Percentiles rank a stretch among this genome's conserved stretches.
Conservation (phyloP, 2,797 vertebrate genomes). For the Anableps anableps region DNA sequence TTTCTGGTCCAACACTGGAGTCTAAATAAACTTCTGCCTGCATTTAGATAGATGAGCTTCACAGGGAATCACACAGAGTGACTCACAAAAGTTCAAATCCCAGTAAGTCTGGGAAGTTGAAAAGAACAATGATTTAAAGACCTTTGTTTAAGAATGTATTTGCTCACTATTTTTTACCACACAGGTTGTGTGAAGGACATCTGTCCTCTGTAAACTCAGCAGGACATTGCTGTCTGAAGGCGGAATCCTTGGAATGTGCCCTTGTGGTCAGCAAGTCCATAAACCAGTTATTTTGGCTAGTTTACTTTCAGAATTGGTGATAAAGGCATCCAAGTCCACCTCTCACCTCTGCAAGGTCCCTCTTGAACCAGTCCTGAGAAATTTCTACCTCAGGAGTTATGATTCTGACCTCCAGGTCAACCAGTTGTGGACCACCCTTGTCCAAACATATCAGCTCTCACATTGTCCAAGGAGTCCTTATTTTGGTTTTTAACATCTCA, state of each 20-base stretch:
- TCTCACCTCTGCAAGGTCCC: constrained; percentile 55
- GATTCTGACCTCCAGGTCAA: constrained; percentile 54
- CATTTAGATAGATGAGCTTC: constrained; percentile 53
- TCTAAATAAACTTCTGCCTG: constrained; percentile 58
- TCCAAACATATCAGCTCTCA: constrained; percentile 74
- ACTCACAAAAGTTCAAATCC: constrained; percentile 63
- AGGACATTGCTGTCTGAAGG: constrained; percentile 44
- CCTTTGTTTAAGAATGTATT: constrained; percentile 55
- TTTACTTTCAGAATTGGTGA: constrained; percentile 47
- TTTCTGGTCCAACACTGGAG: constrained; percentile 43
- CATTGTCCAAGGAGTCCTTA: constrained; percentile 60
- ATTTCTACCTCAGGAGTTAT: constrained; percentile 66
- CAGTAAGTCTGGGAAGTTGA: constrained; percentile 48
- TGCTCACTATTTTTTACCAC: constrained; percentile 45
- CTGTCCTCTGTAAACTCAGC: constrained; percentile 61
- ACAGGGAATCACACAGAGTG: constrained; percentile 45
- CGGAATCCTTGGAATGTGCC: constrained; percentile 66
- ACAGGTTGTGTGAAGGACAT: constrained; percentile 64
- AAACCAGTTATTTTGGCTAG: constrained; percentile 40
- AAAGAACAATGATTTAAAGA: constrained; percentile 54
- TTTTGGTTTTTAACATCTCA: constrained; percentile 72
- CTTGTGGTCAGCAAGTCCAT: constrained; percentile 51
- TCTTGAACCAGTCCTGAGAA: constrained; percentile 43
- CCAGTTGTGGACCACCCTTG: constrained; percentile 69
- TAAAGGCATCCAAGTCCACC: constrained; percentile 42